These are phyloP conservation scores for Hafferia zeledoni DNA, from an alignment of 2,797 vertebrate species.

Conservation along the genomic window DNA sequence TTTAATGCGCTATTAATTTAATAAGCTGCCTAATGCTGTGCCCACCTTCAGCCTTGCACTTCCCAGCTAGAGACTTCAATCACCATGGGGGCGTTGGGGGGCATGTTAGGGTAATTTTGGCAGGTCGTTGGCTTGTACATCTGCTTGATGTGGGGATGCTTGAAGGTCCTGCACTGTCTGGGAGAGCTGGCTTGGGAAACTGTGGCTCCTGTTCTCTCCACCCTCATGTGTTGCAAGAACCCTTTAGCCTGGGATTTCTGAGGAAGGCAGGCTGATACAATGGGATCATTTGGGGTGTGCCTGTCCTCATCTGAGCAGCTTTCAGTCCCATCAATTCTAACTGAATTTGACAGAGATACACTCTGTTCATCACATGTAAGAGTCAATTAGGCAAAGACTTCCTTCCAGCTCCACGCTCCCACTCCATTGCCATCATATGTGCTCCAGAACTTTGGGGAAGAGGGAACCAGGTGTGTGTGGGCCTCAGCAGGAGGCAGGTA, in stretches of 20 bases:
- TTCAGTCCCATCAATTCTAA: neutral
- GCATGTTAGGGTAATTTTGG: neutral
- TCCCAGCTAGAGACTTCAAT: neutral
- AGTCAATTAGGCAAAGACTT: neutral
- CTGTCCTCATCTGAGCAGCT: neutral
- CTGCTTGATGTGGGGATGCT: neutral
- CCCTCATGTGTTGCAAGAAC: neutral
- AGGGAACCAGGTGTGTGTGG: neutral
- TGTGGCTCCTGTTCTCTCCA: neutral
- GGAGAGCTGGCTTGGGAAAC: neutral
- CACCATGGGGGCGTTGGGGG: neutral
- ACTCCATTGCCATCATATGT: fast-evolving
- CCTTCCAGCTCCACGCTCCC: neutral
- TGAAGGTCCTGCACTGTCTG: neutral
- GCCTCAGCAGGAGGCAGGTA: neutral
- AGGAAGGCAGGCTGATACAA: neutral
- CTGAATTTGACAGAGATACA: neutral
- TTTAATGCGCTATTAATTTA: conserved; percentile 52
- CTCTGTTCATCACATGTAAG: fast-evolving
- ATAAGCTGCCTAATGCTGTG: conserved; percentile 20
- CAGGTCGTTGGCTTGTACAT: neutral
- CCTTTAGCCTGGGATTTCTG: neutral
- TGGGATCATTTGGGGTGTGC: neutral
- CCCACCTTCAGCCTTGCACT: conserved; percentile 6
- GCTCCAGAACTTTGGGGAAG: neutral